phyloP scores from a whole-genome alignment of 2,888 invertebrate species.

The Eledona agricola region DNA sequence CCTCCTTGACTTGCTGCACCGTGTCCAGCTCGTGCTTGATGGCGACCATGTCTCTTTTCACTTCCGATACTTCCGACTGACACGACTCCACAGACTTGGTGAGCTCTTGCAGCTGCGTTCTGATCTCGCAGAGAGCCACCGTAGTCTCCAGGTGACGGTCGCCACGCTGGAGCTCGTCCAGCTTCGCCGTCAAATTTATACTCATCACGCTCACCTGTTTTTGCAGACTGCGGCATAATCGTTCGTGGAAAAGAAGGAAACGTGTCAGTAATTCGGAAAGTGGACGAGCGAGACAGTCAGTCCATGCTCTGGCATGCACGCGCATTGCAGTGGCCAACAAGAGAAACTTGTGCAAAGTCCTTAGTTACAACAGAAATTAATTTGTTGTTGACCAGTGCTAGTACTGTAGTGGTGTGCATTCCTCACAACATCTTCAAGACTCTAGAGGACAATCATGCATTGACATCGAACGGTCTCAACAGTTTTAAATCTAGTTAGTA shows the following conservation, averaged over 20 bases:
- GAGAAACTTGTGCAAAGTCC: too few relatives aligned
- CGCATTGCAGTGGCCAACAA: too few relatives aligned
- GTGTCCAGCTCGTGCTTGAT: conserved; percentile 94
- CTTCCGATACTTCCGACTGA: conserved; percentile 92
- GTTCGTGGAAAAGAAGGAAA: conserved; percentile 31
- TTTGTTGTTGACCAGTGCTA: too few relatives aligned
- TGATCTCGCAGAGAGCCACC: conserved; percentile 92
- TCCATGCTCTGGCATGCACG: too few relatives aligned
- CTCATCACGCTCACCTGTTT: conserved; percentile 98
- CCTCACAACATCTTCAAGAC: too few relatives aligned
- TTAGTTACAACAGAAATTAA: too few relatives aligned
- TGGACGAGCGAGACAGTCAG: too few relatives aligned
- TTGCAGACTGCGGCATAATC: conserved; percentile 78
- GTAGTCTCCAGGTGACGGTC: conserved; percentile 93
- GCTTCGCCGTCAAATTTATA: conserved; percentile 93
- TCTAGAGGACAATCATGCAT: too few relatives aligned
- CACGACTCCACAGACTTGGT: conserved; percentile 95
- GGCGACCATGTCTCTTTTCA: conserved; percentile 94
- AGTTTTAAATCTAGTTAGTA: too few relatives aligned
- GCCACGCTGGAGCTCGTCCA: conserved; percentile 88
- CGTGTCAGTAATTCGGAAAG: conserved; percentile 25
- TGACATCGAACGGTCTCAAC: too few relatives aligned
- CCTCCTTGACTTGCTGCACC: conserved; percentile 94
- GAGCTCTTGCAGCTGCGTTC: conserved; percentile 90
- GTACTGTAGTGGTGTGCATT: too few relatives aligned